Percentiles rank a stretch among this genome's conserved stretches.
Conservation (phyloP, 2,888 invertebrate genomes). For the Hyposoter dolosus region DNA sequence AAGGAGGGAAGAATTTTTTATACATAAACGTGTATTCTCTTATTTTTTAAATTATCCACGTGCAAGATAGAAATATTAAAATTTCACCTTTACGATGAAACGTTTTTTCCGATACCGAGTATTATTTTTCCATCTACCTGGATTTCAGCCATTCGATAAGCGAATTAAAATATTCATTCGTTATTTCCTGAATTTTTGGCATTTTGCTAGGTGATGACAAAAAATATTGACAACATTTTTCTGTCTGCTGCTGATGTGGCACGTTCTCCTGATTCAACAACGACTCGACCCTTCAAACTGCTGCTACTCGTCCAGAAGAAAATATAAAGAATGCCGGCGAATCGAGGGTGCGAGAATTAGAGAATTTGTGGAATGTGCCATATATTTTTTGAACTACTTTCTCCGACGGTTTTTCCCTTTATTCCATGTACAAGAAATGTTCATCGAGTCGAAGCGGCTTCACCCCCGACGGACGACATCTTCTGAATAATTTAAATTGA, state of each 20-base stretch:
- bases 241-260: no score
- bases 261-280: no score
- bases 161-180: neutral
- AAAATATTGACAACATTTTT: neutral
- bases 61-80: neutral
- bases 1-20: constrained; percentile 1
- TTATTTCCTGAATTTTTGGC: neutral
- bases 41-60: neutral
- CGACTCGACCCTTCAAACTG: no score
- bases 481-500: constrained; percentile 58
- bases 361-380: neutral
- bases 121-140: neutral
- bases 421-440: neutral
- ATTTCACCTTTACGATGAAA: neutral
- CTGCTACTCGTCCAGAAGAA: no score
- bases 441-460: constrained; percentile 27
- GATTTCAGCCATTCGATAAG: neutral
- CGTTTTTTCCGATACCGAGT: neutral
- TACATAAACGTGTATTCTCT: neutral
- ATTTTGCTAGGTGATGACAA: neutral
- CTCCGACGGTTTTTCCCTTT: neutral
- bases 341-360: neutral
- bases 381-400: neutral
- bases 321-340: neutral
- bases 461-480: constrained; percentile 34